These are phyloP conservation scores for Diglossa brunneiventris DNA, from an alignment of 2,113 vertebrate species.

Conservation along the genomic window DNA sequence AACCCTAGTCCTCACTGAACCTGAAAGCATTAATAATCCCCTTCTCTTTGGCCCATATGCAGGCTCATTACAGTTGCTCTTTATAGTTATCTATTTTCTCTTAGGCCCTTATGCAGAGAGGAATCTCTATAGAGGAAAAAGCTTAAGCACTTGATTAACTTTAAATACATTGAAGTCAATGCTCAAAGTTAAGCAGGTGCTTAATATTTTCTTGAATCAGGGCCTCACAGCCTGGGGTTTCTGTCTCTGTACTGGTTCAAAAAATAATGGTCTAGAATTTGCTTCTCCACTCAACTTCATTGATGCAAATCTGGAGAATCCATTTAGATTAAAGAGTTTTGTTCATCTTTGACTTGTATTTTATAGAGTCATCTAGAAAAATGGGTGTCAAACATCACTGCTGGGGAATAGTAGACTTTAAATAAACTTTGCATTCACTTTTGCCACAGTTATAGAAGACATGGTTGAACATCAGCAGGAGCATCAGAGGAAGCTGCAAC, in stretches of 20 bases:
- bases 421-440: not conserved
- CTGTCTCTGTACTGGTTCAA: not conserved
- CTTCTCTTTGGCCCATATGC: slow-evolving; percentile 61
- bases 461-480: not conserved
- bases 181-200: slow-evolving; percentile 54
- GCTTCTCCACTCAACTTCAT: not conserved
- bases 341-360: not conserved
- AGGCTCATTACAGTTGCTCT: slow-evolving; percentile 56
- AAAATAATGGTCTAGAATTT: not conserved
- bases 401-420: not conserved
- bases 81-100: slow-evolving; percentile 62
- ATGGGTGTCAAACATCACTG: not conserved
- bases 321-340: not conserved
- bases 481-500: not conserved
- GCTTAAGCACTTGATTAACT: slow-evolving; percentile 64
- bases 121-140: slow-evolving; percentile 53
- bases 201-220: slow-evolving; percentile 18
- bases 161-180: slow-evolving; percentile 29
- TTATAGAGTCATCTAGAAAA: not conserved
- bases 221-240: not conserved
- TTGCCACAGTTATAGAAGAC: not conserved
- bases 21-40: slow-evolving; percentile 65
- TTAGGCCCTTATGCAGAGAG: slow-evolving; percentile 51
- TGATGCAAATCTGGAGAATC: not conserved
- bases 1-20: slow-evolving; percentile 49